These are phyloP conservation scores for Diplogasteroides magnus DNA, from an alignment of 1,140 invertebrate species.

Conservation along the genomic window DNA sequence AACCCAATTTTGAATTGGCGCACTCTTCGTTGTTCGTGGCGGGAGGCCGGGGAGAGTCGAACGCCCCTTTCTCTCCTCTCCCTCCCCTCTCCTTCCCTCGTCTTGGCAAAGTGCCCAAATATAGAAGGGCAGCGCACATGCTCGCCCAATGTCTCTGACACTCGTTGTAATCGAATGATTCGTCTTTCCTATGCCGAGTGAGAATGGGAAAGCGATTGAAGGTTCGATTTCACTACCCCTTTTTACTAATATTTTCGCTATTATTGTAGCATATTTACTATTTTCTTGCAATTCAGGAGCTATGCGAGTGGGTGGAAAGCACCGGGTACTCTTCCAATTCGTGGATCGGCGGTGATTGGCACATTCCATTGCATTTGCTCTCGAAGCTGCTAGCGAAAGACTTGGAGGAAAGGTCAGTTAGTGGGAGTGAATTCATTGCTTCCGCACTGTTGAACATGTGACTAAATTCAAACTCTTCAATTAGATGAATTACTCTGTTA, in stretches of 20 bases:
- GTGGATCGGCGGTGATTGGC: conserved; percentile 14
- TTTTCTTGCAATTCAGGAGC: background rate
- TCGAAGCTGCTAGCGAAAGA: conserved; percentile 7
- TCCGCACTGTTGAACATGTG: too few relatives aligned
- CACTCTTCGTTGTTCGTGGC: too few relatives aligned
- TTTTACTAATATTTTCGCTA: background rate
- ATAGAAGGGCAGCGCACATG: background rate
- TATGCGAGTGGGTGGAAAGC: conserved; percentile 6
- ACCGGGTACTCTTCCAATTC: conserved; percentile 2
- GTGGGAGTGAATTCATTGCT: background rate
- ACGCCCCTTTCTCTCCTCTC: background rate
- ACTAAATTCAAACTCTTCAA: conserved; percentile 3
- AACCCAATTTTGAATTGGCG: too few relatives aligned
- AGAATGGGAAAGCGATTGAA: background rate
- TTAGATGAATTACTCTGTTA: background rate
- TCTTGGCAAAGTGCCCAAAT: background rate
- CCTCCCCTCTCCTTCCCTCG: background rate
- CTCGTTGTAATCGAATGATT: too few relatives aligned
- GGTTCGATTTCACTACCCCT: background rate
- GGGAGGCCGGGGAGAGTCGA: too few relatives aligned
- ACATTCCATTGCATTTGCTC: conserved; percentile 8
- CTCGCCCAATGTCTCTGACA: background rate
- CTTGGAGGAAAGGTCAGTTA: background rate
- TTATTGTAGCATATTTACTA: background rate
- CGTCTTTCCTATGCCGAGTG: background rate